Percentiles rank a stretch among this genome's conserved stretches.
Conservation (phyloP, 2,888 invertebrate species). For the Serrognathus titanus region DNA sequence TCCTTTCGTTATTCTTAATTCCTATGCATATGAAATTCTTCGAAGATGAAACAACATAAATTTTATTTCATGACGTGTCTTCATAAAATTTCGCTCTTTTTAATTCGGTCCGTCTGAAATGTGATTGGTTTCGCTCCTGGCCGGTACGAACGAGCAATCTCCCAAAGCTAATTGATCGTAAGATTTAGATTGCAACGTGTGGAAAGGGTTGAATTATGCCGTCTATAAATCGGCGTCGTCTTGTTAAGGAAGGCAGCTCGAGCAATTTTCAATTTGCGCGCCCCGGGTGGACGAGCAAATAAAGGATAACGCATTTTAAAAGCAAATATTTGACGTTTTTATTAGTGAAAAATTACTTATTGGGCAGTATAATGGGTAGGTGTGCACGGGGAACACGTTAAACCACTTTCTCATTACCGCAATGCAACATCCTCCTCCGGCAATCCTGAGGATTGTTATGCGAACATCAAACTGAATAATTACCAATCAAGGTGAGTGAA, state of each 20-base stretch:
- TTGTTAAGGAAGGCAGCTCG: constrained; percentile 6
- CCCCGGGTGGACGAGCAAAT: not conserved
- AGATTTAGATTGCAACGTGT: constrained; percentile 4
- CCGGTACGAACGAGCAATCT: constrained; percentile 1
- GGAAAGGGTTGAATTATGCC: constrained; percentile 4
- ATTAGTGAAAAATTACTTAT: constrained; percentile 7
- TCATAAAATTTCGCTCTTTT: too few species aligned
- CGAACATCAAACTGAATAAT: too few species aligned
- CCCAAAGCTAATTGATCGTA: constrained; percentile 7
- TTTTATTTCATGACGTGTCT: too few species aligned
- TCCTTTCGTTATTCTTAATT: too few species aligned
- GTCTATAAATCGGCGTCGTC: constrained; percentile 7
- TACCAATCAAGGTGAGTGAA: too few species aligned
- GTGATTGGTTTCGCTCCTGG: not conserved
- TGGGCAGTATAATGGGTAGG: constrained; percentile 8
- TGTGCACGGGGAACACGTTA: not conserved
- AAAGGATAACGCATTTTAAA: constrained; percentile 4
- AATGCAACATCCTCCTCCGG: not conserved
- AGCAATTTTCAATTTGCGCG: constrained; percentile 10
- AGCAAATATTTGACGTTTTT: constrained; percentile 14
- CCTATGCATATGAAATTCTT: too few species aligned
- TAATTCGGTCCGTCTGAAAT: too few species aligned
- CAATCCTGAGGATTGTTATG: too few species aligned
- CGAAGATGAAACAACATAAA: too few species aligned
- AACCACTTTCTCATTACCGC: constrained; percentile 1